Base-by-base conservation (phyloP, 2,888 invertebrate species). In the Arge pagana region DNA sequence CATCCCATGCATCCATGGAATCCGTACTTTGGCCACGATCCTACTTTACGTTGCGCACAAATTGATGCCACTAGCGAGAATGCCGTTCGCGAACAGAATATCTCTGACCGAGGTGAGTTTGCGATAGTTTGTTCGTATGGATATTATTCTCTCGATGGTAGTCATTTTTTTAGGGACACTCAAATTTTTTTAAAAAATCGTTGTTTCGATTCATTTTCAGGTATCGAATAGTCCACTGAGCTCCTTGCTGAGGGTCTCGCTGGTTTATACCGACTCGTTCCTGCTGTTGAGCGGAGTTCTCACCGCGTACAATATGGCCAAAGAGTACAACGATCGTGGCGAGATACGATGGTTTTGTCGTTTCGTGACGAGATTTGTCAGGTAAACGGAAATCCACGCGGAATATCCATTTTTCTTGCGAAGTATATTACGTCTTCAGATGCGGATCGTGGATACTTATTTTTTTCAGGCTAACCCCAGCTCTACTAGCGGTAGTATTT, bases 1-100 rank as follows among this genome's bases (percentile, higher is more conserved):
- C 60, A 85, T 89, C 58, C 80, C 83, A 24, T 85, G 88, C 67
- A 82, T 90, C 54, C 86, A 90, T 62, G 85, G 90, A 3, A 79
- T 90, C 24, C 80, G 88, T 57, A 82, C 84, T n/a, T 63, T 85
- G 28, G 82, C 84, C 50, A 87, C 85, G 3, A 63, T 86, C 2
- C 81, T 83, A 55, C 74, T 88, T 52, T 82, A 87, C 59, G 66
- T 86, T 8, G 85, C 84, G 4, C 85, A 88, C 66, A 87, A 87
- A 74, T 82, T 85, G 60, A 78, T 87, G 54, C 83, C 85, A 42
- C 77, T 85, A 4, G 83, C 82, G 16, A 81, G 82, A 53, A 79
- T 82, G 64, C 87, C 88, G 1, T 83, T 83, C 60, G 81, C 82
- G 51, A 88, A 88, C 71, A 80, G 87, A 56, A 62, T 80, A 49